Evolutionary conservation across 2,797 vertebrate genomes (phyloP), one percentile per base, ranked within the genome.

Genomic region (Hemitrygon akajei): DNA sequence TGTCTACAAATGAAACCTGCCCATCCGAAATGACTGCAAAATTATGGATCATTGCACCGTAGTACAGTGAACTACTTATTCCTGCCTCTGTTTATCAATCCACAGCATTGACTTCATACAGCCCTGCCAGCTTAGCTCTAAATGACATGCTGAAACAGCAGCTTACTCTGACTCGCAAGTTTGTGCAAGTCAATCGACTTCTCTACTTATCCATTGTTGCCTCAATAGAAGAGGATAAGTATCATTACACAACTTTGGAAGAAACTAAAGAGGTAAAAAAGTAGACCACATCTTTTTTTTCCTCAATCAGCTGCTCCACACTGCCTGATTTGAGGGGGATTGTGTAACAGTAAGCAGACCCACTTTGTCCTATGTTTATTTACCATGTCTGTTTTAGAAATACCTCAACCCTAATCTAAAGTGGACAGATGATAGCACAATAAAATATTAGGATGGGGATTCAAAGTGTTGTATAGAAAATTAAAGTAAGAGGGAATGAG

Each of bases 181-280:
- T 98, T 93, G 94, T 98, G 0, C 94, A 98, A 91, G 96, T 96
- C 86, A 95, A 95, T 93, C 96, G 95, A 3, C 96, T 95, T 7
- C 97, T 98, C 56, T 97, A 98, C 93, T 5, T 75, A 0, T 95
- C 97, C 27, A 94, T 97, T 0, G 94, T 99, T 94, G 96, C 94
- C 93, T 97, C 97, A 0, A 94, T 99, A 22, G 98, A 97, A 5
- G 94, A 93, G 0, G 97, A 98, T 0, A 76, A 95, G 9, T 98
- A 98, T 96, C 97, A 95, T 94, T 99, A 99, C 96, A 98, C 98
- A 20, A 98, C 96, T 0, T 95, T 99, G 95, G 96, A 98, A 94
- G 98, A 98, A 69, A 96, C 97, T 76, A 97, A 97, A 89, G 95
- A 98, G 98, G 98, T 98, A 96, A 94, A 76, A 84, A 0, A 7